Evolutionary conservation across 2,797 vertebrate species (phyloP).

Genomic region (Pteronotus mesoamericanus): DNA sequence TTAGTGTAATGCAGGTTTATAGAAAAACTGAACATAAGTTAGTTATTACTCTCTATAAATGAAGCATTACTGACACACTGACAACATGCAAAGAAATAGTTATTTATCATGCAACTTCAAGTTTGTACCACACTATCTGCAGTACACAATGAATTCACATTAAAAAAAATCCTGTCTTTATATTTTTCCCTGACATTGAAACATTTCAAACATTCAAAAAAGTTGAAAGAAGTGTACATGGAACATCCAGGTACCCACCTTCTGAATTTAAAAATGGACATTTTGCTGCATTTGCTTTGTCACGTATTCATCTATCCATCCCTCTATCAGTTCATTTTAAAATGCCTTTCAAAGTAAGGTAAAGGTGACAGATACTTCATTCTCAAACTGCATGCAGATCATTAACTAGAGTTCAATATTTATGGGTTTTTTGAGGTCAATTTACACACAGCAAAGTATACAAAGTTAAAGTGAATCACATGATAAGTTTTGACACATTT

Average conservation of each 20-base stretch:
- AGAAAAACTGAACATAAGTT: background rate
- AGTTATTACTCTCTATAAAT: background rate
- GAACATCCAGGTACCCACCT: background rate
- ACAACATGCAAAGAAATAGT: background rate
- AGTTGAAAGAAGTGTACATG: background rate
- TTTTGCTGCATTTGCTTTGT: background rate
- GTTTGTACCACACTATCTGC: background rate
- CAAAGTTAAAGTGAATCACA: background rate
- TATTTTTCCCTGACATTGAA: background rate
- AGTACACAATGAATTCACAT: background rate
- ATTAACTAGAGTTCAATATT: background rate
- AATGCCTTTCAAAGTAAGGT: background rate
- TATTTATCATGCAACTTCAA: background rate
- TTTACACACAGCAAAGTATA: background rate
- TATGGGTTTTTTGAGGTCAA: background rate
- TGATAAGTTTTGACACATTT: background rate
- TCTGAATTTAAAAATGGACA: background rate
- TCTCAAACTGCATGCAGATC: background rate
- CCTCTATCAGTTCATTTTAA: background rate
- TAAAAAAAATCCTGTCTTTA: constrained; percentile 20
- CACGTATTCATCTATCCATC: background rate
- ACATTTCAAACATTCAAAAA: background rate
- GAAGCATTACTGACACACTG: background rate
- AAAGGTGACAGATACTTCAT: background rate
- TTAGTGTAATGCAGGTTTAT: background rate